Evolutionary conservation across 2,113 vertebrate genomes (phyloP).

Genomic region (Psilopsiagon aymara): DNA sequence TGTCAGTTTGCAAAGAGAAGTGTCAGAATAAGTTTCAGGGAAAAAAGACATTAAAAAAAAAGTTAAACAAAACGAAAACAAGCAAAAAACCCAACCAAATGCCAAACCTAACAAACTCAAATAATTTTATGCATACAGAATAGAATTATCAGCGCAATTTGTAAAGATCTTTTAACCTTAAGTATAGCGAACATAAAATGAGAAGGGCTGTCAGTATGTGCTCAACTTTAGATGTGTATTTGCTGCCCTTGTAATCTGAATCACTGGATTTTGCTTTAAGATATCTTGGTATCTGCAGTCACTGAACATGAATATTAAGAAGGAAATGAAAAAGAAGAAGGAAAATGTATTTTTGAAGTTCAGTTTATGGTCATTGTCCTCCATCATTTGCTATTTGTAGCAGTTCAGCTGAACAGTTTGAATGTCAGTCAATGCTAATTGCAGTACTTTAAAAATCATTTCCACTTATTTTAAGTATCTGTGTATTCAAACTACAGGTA

Average conservation of each 20-base stretch:
- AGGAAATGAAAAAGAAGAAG: background rate
- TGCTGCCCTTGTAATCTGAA: background rate
- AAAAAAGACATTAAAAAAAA: background rate
- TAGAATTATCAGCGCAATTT: background rate
- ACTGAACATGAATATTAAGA: background rate
- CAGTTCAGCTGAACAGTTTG: background rate
- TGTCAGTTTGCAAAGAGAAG: background rate
- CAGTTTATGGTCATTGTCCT: background rate
- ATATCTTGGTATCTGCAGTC: background rate
- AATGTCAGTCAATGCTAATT: background rate
- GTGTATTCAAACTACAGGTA: constrained; percentile 1
- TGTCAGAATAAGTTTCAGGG: constrained; percentile 1
- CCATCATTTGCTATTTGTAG: background rate
- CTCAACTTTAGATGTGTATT: background rate
- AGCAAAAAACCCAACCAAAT: background rate
- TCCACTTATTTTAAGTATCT: background rate
- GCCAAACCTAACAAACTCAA: background rate
- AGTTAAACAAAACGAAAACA: background rate
- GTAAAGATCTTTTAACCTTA: background rate
- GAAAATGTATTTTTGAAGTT: background rate
- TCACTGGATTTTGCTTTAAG: background rate
- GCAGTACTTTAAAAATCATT: background rate
- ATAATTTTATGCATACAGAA: background rate
- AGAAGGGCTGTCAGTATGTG: background rate
- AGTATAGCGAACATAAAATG: background rate